phyloP scores from a whole-genome alignment of 1,140 invertebrate species.

The Platorchestia sp. region DNA sequence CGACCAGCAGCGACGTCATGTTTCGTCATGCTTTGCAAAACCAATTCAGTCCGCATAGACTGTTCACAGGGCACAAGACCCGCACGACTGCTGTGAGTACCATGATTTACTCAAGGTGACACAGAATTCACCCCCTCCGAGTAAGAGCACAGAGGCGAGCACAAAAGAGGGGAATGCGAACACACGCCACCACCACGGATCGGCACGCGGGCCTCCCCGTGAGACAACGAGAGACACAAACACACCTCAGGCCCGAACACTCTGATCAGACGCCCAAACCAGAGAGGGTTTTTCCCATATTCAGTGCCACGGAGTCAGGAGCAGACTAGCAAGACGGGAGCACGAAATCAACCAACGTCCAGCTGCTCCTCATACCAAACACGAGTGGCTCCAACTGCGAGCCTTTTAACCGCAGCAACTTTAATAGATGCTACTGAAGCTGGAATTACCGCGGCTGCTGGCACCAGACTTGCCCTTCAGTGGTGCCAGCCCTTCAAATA shows the following conservation, averaged over 20 bases:
- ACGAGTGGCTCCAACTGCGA: constrained; percentile 66
- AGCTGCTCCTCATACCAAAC: constrained; percentile 53
- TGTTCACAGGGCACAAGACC: constrained; percentile 45
- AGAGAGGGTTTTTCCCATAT: constrained; percentile 39
- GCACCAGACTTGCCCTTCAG: constrained; percentile 94
- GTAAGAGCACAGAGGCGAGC: constrained; percentile 71
- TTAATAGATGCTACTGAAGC: constrained; percentile 92
- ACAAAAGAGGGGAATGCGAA: no score
- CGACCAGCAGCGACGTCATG: constrained; percentile 75
- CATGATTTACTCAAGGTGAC: constrained; percentile 88
- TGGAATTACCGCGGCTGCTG: constrained; percentile 92
- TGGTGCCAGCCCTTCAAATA: no score
- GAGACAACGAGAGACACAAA: neutral
- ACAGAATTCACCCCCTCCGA: constrained; percentile 72
- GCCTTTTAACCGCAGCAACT: constrained; percentile 79
- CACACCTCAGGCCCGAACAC: neutral
- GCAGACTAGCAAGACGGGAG: constrained; percentile 66
- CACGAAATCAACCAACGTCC: constrained; percentile 68
- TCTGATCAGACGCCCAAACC: neutral
- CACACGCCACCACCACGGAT: no score
- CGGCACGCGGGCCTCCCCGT: no score
- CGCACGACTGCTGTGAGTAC: constrained; percentile 81
- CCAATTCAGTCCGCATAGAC: constrained; percentile 73
- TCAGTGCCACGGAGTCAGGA: constrained; percentile 69
- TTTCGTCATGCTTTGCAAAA: constrained; percentile 86